Evolutionary conservation across 2,113 vertebrate genomes (phyloP), one percentile per base, ranked within the genome.

Genomic region (Gambusia holbrooki): DNA sequence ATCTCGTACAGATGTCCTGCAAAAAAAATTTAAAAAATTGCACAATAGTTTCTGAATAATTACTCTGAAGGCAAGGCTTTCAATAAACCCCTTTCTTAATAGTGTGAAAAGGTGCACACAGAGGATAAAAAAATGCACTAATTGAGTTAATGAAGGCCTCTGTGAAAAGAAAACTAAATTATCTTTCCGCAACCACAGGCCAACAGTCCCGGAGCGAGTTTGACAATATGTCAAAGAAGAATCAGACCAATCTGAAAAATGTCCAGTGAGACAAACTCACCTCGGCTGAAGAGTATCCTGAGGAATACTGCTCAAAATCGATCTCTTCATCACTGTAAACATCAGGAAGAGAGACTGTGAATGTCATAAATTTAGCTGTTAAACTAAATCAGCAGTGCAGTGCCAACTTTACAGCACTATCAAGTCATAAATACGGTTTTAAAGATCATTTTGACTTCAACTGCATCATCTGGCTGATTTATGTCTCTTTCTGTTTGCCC

Each of bases 261-360:
- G 42, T 71, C 8, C 40, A 54, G 1, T 13, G 71, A 63, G 42
- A 27, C 3, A 5, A 30, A 91, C 96, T 97, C 94, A 96, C 98
- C 97, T 99, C 98, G 0, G 98, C 96, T 0, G 98, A 99, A 54
- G 98, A 99, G 87, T 99, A 99, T 85, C 98, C 98, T 0, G 97
- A 99, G 48, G 98, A 99, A 87, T 96, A 96, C 92, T 96, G 95
- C 87, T 93, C 93, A 76, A 97, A 97, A 93, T 97, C 97, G 61
- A 94, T 93, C 89, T 99, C 98, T 30, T 94, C 95, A 0, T 99
- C 98, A 84, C 98, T 99, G 85, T 25, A 70, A 91, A 77, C 78
- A 84, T 80, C 86, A 86, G 88, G 0, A 74, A 42, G 28, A 82
- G 66, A 69, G 14, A 40, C 71, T 80, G 17, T 51, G 80, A 27